Evolutionary conservation across 2,888 invertebrate species (phyloP), one percentile per base, ranked within the genome.

Genomic region (Timandra comae): DNA sequence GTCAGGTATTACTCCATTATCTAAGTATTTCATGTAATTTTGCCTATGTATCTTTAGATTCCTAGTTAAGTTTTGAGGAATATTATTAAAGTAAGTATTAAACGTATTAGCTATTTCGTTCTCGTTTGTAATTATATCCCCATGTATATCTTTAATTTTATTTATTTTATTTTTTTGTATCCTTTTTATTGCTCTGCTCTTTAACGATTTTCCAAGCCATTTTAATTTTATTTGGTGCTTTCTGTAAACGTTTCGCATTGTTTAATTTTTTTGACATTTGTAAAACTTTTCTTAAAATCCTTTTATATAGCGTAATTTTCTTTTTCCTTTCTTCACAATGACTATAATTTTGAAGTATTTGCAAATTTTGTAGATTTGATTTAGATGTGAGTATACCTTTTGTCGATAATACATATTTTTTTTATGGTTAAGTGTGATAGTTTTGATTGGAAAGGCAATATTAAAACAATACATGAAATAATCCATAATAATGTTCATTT

Each of bases 181-280:
- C n/a, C 11, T 9, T 20, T 12, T 26, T 26, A 9, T 26, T 26
- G 25, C 12, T 13, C 8, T 31, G 26, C 12, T 26, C 26, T 26
- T 31, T 26, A 6, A 31, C 12, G 7, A 31, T 31, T 20, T 31
- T 10, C 31, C 31, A 26, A 5, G 20, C 19, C 7, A 12, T 31
- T 26, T 26, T 26, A 20, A 31, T 26, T 26, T 16, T 31, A 31
- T 31, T 31, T 19, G 6, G 7, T 3, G 31, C 16, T 6, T 22
- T 29, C 9, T 22, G 21, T 3, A 29, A 22, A 12, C 29, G 20
- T 12, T 12, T 11, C 12, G 29, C 21, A 11, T 21, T 29, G 5
- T 7, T 29, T 7, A 29, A 13, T 3, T 29, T 21, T 22, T 29
- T 29, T 22, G 29, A 20, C 3, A 22, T 29, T 29, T 21, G 7